Conservation (phyloP, 2,888 invertebrate genomes). For the Cosmia trapezina region DNA sequence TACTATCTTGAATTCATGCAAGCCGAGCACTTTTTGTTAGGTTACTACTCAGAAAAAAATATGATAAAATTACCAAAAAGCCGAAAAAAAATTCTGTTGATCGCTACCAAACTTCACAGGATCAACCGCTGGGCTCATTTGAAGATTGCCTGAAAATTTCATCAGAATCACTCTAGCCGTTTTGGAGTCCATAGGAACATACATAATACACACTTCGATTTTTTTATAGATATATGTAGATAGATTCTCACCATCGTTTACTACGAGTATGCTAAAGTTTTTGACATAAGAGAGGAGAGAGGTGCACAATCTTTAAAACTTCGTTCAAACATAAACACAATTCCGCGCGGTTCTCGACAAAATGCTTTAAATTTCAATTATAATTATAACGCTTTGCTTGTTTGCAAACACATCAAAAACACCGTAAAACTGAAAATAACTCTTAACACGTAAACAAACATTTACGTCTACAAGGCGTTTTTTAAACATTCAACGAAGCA, state of each 20-base stretch:
- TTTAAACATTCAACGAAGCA: conserved; percentile 31
- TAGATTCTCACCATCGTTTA: not conserved
- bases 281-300: not conserved
- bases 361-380: conserved; percentile 17
- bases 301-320: not conserved
- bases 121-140: no score
- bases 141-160: no score
- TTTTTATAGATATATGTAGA: no score
- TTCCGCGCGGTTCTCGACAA: not conserved
- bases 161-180: no score
- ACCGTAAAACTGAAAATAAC: conserved; percentile 22
- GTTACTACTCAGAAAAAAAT: no score
- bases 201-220: no score
- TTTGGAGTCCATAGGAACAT: no score
- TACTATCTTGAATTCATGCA: no score
- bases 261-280: not conserved
- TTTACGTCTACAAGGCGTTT: conserved; percentile 33
- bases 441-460: conserved; percentile 17
- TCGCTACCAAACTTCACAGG: no score
- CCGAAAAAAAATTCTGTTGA: no score
- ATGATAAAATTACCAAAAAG: no score
- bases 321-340: conserved; percentile 6
- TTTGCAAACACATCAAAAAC: conserved; percentile 31
- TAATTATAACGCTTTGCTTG: conserved; percentile 24
- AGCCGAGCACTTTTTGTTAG: no score